phyloP scores from a whole-genome alignment of 2,797 vertebrate genomes.

The Artibeus jamaicensis region DNA sequence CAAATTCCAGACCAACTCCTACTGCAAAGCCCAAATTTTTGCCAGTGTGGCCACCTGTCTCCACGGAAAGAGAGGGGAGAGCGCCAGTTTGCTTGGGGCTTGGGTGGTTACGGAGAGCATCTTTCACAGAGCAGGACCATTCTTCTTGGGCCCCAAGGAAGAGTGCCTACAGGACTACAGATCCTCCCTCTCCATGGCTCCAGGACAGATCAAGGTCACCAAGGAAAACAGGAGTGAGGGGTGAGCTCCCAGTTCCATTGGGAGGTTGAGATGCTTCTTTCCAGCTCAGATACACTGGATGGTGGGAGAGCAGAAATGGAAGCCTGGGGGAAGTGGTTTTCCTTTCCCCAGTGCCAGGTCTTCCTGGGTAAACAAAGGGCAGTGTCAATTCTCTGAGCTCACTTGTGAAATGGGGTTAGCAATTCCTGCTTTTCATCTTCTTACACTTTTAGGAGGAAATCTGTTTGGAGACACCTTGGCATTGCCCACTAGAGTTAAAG shows the following conservation, averaged over 20 bases:
- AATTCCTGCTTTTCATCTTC: neutral
- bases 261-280: neutral
- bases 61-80: neutral
- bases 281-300: neutral
- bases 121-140: neutral
- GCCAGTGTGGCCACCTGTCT: neutral
- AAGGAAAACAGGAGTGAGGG: neutral
- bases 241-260: neutral
- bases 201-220: neutral
- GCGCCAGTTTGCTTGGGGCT: rapidly evolving
- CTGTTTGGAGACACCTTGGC: neutral
- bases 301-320: neutral
- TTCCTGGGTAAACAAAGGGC: neutral
- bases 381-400: neutral
- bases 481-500: neutral
- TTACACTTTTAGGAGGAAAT: neutral
- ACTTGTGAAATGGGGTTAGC: neutral
- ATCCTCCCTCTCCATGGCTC: too few species aligned
- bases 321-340: neutral
- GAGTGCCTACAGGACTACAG: neutral
- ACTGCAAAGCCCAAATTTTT: neutral
- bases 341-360: neutral
- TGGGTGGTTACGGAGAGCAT: neutral
- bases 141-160: neutral
- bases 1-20: neutral